phyloP scores from a whole-genome alignment of 2,888 invertebrate species.

The Dolichomitus sp. region DNA sequence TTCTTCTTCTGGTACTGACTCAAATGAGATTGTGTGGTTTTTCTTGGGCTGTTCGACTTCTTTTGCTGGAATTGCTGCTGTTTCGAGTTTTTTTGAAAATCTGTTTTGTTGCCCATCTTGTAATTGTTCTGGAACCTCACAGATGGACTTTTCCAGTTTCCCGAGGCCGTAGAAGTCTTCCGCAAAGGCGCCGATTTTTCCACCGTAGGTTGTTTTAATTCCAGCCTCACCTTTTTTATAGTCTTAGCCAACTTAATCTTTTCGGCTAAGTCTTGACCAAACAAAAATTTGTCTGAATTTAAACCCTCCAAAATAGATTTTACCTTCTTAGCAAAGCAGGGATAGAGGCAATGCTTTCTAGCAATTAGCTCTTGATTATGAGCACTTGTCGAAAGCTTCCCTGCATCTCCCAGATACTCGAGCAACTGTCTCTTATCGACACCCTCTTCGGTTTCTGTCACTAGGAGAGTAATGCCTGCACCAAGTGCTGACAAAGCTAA shows the following conservation, averaged over 20 bases:
- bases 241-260: slow-evolving; percentile 42
- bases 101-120: slow-evolving; percentile 13
- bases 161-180: background rate
- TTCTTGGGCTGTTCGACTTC: background rate
- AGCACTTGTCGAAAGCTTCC: slow-evolving; percentile 20
- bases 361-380: slow-evolving; percentile 23
- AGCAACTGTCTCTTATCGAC: slow-evolving; percentile 41
- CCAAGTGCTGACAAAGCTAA: slow-evolving; percentile 51
- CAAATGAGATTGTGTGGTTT: background rate
- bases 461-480: slow-evolving; percentile 33
- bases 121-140: slow-evolving; percentile 24
- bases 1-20: background rate
- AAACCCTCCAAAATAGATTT: slow-evolving; percentile 25
- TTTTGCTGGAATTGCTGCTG: background rate
- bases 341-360: slow-evolving; percentile 36
- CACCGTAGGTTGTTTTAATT: too few relatives aligned
- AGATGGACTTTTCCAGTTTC: slow-evolving; percentile 26
- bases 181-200: too few relatives aligned
- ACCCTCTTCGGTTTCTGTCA: slow-evolving; percentile 40
- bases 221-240: slow-evolving; percentile 39
- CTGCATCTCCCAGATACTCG: slow-evolving; percentile 20
- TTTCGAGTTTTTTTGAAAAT: background rate
- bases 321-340: slow-evolving; percentile 44
- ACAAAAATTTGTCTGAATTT: slow-evolving; percentile 35
- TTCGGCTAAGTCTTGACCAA: slow-evolving; percentile 41